These are phyloP conservation scores for Polypedilum vanderplanki DNA, from an alignment of 1,140 invertebrate species.

Conservation along the genomic window DNA sequence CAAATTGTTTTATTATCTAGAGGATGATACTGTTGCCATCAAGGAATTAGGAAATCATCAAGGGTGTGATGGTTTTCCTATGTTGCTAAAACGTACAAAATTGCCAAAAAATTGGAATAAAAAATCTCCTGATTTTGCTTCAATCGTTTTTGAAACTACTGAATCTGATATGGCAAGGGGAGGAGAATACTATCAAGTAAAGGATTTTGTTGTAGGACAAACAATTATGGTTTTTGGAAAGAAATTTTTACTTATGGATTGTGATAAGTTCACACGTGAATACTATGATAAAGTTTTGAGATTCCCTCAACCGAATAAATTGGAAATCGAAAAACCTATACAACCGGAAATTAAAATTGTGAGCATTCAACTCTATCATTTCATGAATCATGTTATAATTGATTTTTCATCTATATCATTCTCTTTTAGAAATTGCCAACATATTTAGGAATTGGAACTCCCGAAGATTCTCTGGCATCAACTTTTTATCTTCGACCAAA, in stretches of 20 bases:
- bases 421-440: conserved; percentile 49
- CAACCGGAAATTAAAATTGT: conserved; percentile 36
- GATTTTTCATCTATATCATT: neutral
- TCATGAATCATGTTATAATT: neutral
- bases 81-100: conserved; percentile 66
- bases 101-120: conserved; percentile 72
- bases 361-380: neutral
- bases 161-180: conserved; percentile 47
- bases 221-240: conserved; percentile 60
- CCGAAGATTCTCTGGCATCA: conserved; percentile 65
- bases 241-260: conserved; percentile 69
- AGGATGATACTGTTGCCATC: conserved; percentile 71
- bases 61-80: conserved; percentile 64
- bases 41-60: conserved; percentile 61
- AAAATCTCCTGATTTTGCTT: conserved; percentile 50
- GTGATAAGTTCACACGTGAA: conserved; percentile 69
- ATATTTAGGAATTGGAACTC: conserved; percentile 61
- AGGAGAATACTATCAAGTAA: conserved; percentile 62
- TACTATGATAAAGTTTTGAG: conserved; percentile 51
- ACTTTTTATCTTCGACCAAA: conserved; percentile 61
- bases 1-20: conserved; percentile 66
- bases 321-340: conserved; percentile 32
- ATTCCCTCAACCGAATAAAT: conserved; percentile 35
- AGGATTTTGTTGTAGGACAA: conserved; percentile 66
- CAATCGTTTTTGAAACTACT: conserved; percentile 58